Evolutionary conservation across 1,140 invertebrate genomes (phyloP).

Genomic region (Propsilocerus akamusi): DNA sequence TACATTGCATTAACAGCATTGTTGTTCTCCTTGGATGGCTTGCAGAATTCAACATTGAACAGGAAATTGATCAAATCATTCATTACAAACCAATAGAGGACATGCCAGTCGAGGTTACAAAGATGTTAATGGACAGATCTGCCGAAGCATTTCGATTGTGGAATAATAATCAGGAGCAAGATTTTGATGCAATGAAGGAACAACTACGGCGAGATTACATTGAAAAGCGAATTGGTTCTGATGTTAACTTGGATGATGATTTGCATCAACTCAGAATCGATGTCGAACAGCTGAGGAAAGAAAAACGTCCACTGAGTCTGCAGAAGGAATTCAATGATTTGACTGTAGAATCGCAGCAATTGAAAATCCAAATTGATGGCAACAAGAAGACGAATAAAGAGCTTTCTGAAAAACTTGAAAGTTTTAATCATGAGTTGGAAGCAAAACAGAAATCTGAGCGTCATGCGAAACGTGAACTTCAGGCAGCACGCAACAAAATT

Average conservation of each 20-base stretch:
- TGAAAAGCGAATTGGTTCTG: neutral
- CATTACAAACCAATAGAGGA: neutral
- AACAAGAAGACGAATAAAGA: neutral
- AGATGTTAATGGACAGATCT: neutral
- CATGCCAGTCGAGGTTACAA: neutral
- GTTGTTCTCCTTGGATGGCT: slow-evolving; percentile 18
- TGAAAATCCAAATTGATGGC: neutral
- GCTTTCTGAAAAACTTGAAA: neutral
- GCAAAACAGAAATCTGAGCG: neutral
- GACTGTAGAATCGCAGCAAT: neutral
- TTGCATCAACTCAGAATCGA: neutral
- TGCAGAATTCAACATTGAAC: slow-evolving; percentile 13
- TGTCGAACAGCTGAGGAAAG: neutral
- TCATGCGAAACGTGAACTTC: neutral
- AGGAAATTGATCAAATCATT: neutral
- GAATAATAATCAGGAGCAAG: neutral
- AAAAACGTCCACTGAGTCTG: neutral
- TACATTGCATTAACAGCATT: slow-evolving; percentile 19
- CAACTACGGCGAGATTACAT: neutral
- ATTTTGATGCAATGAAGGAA: neutral
- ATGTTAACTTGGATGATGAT: neutral
- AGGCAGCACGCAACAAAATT: neutral
- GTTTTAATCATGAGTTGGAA: neutral
- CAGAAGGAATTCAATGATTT: neutral
- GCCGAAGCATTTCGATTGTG: neutral